phyloP scores from a whole-genome alignment of 2,797 vertebrate species.

The Lacerta agilis region DNA sequence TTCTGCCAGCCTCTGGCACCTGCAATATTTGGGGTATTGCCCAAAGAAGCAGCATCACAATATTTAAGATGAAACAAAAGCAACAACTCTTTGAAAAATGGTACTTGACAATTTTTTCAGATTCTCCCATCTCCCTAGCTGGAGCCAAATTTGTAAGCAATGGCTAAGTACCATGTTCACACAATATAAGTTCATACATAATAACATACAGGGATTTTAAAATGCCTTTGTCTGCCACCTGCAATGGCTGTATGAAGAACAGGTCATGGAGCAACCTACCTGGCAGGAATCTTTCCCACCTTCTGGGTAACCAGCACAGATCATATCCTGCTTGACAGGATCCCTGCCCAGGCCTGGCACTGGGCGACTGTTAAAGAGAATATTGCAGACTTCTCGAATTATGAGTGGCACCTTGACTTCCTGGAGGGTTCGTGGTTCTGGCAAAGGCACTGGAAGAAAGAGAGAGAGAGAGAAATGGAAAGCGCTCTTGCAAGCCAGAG shows the following conservation, averaged over 20 bases:
- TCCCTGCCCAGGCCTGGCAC: accelerated
- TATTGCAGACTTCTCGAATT: slow-evolving; percentile 67
- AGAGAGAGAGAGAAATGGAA: background rate
- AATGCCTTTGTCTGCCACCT: background rate
- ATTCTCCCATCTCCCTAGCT: background rate
- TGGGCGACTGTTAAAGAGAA: slow-evolving; percentile 8
- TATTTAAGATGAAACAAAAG: too few relatives aligned
- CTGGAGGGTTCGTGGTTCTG: slow-evolving; percentile 61
- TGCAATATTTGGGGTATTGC: too few relatives aligned
- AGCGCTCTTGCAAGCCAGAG: background rate
- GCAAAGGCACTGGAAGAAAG: slow-evolving; percentile 41
- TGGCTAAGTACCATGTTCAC: background rate
- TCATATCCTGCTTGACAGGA: slow-evolving; percentile 66
- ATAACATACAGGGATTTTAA: background rate
- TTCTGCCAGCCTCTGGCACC: background rate
- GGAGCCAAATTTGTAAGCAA: background rate
- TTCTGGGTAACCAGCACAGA: slow-evolving; percentile 65
- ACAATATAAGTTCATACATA: too few relatives aligned
- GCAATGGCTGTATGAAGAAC: too few relatives aligned
- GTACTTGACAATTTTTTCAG: too few relatives aligned
- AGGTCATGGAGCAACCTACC: slow-evolving; percentile 49
- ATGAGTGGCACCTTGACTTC: slow-evolving; percentile 72
- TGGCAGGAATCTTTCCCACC: slow-evolving; percentile 75
- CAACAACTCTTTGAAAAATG: too few relatives aligned
- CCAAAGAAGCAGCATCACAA: too few relatives aligned